Percentiles rank a stretch among this genome's conserved stretches.
These are phyloP conservation scores for Drosophila hamatofila DNA, from an alignment of 2,888 invertebrate species.

Conservation along the genomic window DNA sequence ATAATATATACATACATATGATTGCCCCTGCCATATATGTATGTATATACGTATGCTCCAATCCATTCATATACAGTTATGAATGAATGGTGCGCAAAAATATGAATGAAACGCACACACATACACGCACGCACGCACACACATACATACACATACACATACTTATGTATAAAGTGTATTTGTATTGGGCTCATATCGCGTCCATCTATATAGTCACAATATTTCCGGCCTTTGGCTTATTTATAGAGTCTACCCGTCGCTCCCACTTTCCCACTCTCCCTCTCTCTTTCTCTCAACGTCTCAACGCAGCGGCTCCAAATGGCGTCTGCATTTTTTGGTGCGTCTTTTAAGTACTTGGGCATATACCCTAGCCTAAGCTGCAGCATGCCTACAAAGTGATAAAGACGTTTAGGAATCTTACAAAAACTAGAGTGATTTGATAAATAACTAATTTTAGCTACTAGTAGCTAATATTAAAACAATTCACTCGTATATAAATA, in stretches of 20 bases:
- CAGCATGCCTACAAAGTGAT: not conserved
- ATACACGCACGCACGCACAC: conserved; percentile 10
- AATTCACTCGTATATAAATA: not conserved
- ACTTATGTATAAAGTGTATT: conserved; percentile 7
- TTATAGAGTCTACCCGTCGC: conserved; percentile 41
- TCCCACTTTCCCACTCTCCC: conserved; percentile 5
- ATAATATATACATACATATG: conserved; percentile 12
- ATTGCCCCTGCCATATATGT: conserved; percentile 10
- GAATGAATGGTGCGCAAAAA: conserved; percentile 62
- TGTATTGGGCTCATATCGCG: conserved; percentile 22
- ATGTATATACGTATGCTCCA: conserved; percentile 9
- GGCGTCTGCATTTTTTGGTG: conserved; percentile 35
- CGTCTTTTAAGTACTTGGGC: not conserved
- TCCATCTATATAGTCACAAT: conserved; percentile 70
- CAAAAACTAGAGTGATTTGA: not conserved
- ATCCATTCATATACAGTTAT: conserved; percentile 57
- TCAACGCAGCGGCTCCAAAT: conserved; percentile 37
- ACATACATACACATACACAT: conserved; percentile 5
- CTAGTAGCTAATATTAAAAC: not conserved
- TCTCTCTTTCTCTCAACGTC: not conserved
- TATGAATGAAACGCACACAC: conserved; percentile 52
- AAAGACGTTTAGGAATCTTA: not conserved
- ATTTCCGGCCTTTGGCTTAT: conserved; percentile 72
- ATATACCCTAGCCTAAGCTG: not conserved
- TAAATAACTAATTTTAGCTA: not conserved